These are phyloP conservation scores for Petrolisthes cinctipes DNA, from an alignment of 2,888 invertebrate species.

Conservation along the genomic window DNA sequence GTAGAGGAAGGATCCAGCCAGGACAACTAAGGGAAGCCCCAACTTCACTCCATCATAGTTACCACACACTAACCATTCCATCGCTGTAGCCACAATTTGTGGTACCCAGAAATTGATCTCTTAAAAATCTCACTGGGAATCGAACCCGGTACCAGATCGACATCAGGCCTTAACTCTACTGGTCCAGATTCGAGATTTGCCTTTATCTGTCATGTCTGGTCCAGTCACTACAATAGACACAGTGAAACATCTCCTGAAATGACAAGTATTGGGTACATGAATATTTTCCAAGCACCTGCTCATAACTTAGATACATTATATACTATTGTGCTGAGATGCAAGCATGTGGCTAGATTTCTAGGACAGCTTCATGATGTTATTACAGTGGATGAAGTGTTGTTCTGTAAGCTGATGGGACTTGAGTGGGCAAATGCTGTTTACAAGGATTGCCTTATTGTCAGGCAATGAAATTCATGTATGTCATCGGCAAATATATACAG, in stretches of 20 bases:
- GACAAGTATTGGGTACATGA: slow-evolving; percentile 36
- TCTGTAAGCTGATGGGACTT: slow-evolving; percentile 22
- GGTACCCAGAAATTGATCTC: too few relatives aligned
- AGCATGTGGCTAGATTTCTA: background rate
- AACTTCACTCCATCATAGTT: too few relatives aligned
- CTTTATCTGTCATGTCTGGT: too few relatives aligned
- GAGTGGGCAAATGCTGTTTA: slow-evolving; percentile 25
- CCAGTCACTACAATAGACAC: slow-evolving; percentile 20
- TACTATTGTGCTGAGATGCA: slow-evolving; percentile 27
- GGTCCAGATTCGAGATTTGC: too few relatives aligned
- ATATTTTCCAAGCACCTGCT: slow-evolving; percentile 5
- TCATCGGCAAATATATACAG: slow-evolving; percentile 29
- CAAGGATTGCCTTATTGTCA: slow-evolving; percentile 24
- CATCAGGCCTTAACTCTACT: too few relatives aligned
- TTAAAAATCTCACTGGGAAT: too few relatives aligned
- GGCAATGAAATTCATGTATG: slow-evolving; percentile 27
- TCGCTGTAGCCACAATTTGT: too few relatives aligned
- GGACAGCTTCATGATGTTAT: slow-evolving; percentile 23
- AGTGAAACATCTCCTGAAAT: slow-evolving; percentile 22
- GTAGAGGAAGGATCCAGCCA: too few relatives aligned
- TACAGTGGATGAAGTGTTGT: slow-evolving; percentile 33
- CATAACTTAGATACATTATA: slow-evolving; percentile 21
- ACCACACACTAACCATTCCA: too few relatives aligned
- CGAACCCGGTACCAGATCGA: too few relatives aligned
- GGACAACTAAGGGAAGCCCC: too few relatives aligned